Evolutionary conservation across 2,888 invertebrate species (phyloP).

Genomic region (Anagyrus pseudococci): DNA sequence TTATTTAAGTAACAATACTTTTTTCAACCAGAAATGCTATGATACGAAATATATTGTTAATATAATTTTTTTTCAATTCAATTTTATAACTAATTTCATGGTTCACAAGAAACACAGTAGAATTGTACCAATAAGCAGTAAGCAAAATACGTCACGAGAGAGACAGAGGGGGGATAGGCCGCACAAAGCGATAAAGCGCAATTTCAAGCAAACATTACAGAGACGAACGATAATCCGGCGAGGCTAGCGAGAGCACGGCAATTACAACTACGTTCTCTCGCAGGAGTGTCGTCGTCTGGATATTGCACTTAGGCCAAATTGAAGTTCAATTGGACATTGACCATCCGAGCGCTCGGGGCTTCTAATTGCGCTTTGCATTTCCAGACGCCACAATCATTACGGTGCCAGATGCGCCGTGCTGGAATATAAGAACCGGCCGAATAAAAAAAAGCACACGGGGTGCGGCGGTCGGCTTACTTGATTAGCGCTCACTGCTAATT

Average conservation of each 20-base stretch:
- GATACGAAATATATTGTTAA: too few relatives aligned
- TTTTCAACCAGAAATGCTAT: too few relatives aligned
- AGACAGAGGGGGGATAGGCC: too few relatives aligned
- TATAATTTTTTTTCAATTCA: too few relatives aligned
- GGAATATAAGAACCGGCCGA: background rate
- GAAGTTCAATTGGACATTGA: conserved; percentile 52
- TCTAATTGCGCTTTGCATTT: conserved; percentile 34
- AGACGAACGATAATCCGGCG: background rate
- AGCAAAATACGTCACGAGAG: too few relatives aligned
- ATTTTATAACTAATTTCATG: too few relatives aligned
- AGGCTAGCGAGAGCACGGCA: background rate
- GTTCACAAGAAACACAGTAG: too few relatives aligned
- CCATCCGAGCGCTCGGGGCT: conserved; percentile 28
- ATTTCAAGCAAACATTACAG: too few relatives aligned
- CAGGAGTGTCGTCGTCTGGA: background rate
- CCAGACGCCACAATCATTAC: conserved; percentile 26
- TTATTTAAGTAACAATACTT: too few relatives aligned
- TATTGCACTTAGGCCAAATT: conserved; percentile 42
- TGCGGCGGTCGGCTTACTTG: conserved; percentile 9
- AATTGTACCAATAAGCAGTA: too few relatives aligned
- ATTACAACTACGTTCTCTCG: background rate
- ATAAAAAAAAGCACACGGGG: background rate
- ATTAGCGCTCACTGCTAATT: background rate
- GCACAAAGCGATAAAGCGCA: too few relatives aligned
- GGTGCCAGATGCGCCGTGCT: background rate